Percentiles rank a stretch among this genome's conserved stretches.
phyloP scores from a whole-genome alignment of 1,140 invertebrate genomes.

The Temnothorax nylanderi region DNA sequence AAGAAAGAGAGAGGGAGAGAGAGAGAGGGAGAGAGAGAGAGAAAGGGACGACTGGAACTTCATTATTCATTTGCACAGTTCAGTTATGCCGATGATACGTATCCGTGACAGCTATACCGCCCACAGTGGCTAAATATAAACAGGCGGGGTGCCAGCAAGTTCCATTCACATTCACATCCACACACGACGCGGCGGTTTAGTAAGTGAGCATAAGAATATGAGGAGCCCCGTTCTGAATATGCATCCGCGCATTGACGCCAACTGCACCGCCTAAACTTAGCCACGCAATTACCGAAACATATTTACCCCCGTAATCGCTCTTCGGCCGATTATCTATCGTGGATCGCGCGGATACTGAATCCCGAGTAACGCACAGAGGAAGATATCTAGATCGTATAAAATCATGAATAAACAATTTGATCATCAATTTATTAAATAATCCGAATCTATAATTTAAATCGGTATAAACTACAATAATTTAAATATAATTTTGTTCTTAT shows the following conservation, averaged over 20 bases:
- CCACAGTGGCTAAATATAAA: slow-evolving; percentile 86
- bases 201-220: slow-evolving; percentile 82
- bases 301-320: slow-evolving; percentile 79
- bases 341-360: neutral
- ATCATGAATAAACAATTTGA: slow-evolving; percentile 2
- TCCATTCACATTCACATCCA: slow-evolving; percentile 83
- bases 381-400: neutral
- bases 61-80: slow-evolving; percentile 85
- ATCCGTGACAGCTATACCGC: slow-evolving; percentile 86
- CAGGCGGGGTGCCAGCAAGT: slow-evolving; percentile 85
- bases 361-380: neutral
- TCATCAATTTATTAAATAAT: neutral
- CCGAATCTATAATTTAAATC: neutral
- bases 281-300: slow-evolving; percentile 84
- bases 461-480: neutral
- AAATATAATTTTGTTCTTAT: neutral
- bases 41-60: slow-evolving; percentile 80
- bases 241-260: slow-evolving; percentile 85
- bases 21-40: slow-evolving; percentile 34
- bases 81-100: slow-evolving; percentile 86
- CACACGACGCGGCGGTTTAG: slow-evolving; percentile 68
- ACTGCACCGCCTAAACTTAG: slow-evolving; percentile 85
- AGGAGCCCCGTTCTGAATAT: slow-evolving; percentile 84
- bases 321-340: slow-evolving; percentile 65
- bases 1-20: slow-evolving; percentile 35